Percentiles rank a stretch among this genome's conserved stretches.
phyloP scores from a whole-genome alignment of 2,113 vertebrate species.

The Prietella phreatophila region DNA sequence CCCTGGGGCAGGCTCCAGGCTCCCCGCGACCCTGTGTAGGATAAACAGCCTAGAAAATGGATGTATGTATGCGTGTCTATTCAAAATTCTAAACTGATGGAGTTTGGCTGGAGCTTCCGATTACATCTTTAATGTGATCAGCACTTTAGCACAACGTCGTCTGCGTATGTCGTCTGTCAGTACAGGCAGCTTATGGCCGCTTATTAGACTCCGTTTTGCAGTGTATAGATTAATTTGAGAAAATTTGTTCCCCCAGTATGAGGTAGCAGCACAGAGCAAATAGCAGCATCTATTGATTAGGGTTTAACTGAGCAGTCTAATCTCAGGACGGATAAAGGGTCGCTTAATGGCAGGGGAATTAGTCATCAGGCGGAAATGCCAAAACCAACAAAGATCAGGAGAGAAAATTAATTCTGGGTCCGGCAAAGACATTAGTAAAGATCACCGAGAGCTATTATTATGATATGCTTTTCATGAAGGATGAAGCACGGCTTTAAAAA shows the following conservation, averaged over 20 bases:
- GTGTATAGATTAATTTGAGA: slow-evolving; percentile 34
- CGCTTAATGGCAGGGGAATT: slow-evolving; percentile 45
- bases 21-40: too few species aligned
- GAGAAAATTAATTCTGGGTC: slow-evolving; percentile 40
- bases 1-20: too few species aligned
- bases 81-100: not conserved
- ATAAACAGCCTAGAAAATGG: too few species aligned
- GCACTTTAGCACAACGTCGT: slow-evolving; percentile 15
- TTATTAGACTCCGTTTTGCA: slow-evolving; percentile 49
- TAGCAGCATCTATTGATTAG: slow-evolving; percentile 48
- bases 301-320: slow-evolving; percentile 27
- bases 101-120: slow-evolving; percentile 24
- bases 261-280: slow-evolving; percentile 43
- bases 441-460: slow-evolving; percentile 41
- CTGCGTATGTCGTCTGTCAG: slow-evolving; percentile 34
- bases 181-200: slow-evolving; percentile 18
- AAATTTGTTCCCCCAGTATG: slow-evolving; percentile 18
- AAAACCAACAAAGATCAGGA: slow-evolving; percentile 46
- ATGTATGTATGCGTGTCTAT: too few species aligned
- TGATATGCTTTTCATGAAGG: slow-evolving; percentile 22
- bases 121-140: slow-evolving; percentile 47
- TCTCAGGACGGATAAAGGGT: slow-evolving; percentile 23
- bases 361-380: slow-evolving; percentile 36
- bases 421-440: slow-evolving; percentile 30
- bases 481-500: slow-evolving; percentile 22